Evolutionary conservation across 1,140 invertebrate species (phyloP).

Genomic region (Spodoptera frugiperda): DNA sequence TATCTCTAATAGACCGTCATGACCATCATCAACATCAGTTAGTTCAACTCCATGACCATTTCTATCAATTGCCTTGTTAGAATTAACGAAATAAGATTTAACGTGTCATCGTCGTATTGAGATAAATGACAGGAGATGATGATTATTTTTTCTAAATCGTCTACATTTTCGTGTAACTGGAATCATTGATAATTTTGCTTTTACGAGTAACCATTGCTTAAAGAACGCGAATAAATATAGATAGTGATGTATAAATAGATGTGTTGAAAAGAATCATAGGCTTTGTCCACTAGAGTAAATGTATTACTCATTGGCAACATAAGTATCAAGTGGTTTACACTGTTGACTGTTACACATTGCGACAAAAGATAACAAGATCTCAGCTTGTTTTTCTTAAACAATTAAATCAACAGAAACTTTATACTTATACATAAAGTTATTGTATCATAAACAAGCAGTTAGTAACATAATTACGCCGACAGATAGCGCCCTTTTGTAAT

Average conservation of each 20-base stretch:
- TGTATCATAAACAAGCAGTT: slow-evolving; percentile 36
- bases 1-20: no score
- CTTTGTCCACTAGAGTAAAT: not conserved
- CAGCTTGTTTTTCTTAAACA: slow-evolving; percentile 33
- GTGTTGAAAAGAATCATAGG: not conserved
- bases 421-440: slow-evolving; percentile 15
- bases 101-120: slow-evolving; percentile 15
- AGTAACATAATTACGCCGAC: slow-evolving; percentile 22
- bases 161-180: slow-evolving; percentile 19
- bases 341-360: slow-evolving; percentile 31
- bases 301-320: slow-evolving; percentile 20
- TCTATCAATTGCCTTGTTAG: slow-evolving; percentile 34
- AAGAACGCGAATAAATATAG: no score
- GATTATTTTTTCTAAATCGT: slow-evolving; percentile 43
- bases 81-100: slow-evolving; percentile 45
- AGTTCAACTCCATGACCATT: not conserved
- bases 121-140: slow-evolving; percentile 34
- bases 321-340: not conserved
- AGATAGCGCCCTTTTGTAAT: slow-evolving; percentile 40
- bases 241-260: not conserved
- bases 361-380: slow-evolving; percentile 37
- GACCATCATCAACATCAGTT: not conserved
- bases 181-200: not conserved
- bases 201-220: no score
- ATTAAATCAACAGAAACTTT: slow-evolving; percentile 27